Conservation (phyloP, 1,140 invertebrate genomes). For the Halyomorpha halys region DNA sequence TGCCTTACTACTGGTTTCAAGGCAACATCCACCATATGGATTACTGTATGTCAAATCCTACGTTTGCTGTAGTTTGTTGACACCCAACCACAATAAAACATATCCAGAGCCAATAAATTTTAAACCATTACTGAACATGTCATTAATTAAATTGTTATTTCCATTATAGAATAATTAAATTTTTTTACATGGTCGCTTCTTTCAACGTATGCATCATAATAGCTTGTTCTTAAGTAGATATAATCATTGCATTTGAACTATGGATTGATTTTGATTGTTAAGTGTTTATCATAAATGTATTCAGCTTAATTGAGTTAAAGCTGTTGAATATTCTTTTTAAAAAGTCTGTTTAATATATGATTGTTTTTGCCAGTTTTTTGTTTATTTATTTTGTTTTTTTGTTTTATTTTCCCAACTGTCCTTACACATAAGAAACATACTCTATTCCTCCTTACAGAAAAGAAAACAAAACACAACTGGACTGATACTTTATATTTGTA, state of each 20-base stretch:
- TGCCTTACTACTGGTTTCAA: background rate
- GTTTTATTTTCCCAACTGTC: too few species aligned
- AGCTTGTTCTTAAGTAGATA: conserved; percentile 7
- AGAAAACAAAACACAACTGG: too few species aligned
- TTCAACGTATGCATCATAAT: conserved; percentile 11
- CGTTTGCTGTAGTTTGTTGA: conserved; percentile 8
- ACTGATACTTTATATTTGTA: too few species aligned
- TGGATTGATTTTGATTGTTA: background rate
- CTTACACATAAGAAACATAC: too few species aligned
- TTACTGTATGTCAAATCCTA: conserved; percentile 6
- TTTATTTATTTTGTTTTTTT: too few species aligned
- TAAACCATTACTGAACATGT: conserved; percentile 10
- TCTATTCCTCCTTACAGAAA: too few species aligned
- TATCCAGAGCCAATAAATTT: background rate
- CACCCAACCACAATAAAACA: background rate
- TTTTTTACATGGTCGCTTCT: conserved; percentile 5
- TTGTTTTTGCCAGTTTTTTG: too few species aligned
- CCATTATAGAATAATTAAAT: background rate
- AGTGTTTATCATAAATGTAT: background rate
- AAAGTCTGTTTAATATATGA: too few species aligned
- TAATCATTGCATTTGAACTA: conserved; percentile 3
- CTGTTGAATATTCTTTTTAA: too few species aligned
- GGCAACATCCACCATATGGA: background rate
- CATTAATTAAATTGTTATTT: conserved; percentile 2
- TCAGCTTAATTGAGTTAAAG: too few species aligned